phyloP scores from a whole-genome alignment of 2,888 invertebrate species.

The Iphiclides podalirius region DNA sequence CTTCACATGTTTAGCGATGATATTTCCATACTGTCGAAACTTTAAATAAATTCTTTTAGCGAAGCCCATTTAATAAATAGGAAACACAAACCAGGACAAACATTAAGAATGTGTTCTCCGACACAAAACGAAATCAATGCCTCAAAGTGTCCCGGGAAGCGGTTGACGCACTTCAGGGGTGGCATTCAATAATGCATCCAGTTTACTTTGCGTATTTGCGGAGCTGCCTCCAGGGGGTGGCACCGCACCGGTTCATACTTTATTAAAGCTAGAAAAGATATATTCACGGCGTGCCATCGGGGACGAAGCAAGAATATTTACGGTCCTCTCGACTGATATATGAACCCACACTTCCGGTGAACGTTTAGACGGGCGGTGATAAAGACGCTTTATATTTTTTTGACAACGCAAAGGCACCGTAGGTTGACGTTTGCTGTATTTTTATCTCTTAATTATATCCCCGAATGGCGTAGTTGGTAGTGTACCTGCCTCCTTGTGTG shows the following conservation, averaged over 20 bases:
- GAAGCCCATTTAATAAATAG: too few species aligned
- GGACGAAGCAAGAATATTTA: conserved; percentile 57
- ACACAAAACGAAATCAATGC: conserved; percentile 26
- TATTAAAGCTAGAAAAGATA: conserved; percentile 52
- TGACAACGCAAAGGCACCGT: background rate
- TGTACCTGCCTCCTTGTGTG: too few species aligned
- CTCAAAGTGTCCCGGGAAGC: conserved; percentile 25
- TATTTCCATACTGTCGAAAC: too few species aligned
- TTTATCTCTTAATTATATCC: too few species aligned
- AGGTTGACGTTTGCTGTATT: background rate
- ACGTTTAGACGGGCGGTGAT: conserved; percentile 29
- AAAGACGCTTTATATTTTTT: conserved; percentile 19
- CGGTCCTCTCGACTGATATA: conserved; percentile 61
- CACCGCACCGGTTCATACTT: conserved; percentile 60
- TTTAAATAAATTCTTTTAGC: too few species aligned
- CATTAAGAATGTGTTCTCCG: too few species aligned
- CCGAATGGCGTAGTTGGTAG: too few species aligned
- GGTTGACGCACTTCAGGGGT: conserved; percentile 39
- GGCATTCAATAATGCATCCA: conserved; percentile 64
- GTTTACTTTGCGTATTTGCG: conserved; percentile 61
- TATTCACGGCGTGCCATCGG: conserved; percentile 39
- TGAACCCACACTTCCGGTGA: conserved; percentile 56
- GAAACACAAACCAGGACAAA: too few species aligned
- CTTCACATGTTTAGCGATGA: too few species aligned
- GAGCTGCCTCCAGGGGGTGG: conserved; percentile 30